phyloP scores from a whole-genome alignment of 2,888 invertebrate genomes.

The Morpho helenor region DNA sequence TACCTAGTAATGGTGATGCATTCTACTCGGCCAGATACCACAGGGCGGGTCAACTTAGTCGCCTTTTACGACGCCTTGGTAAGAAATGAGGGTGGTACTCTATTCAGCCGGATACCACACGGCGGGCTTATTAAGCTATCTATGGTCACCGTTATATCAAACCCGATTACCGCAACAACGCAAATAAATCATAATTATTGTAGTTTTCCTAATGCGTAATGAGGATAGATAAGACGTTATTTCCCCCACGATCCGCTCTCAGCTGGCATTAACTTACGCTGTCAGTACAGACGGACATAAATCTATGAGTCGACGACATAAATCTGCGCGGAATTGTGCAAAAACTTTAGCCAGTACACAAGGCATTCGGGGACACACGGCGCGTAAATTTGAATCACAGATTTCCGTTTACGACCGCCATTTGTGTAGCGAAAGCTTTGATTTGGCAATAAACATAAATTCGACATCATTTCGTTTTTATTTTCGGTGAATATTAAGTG shows the following conservation, averaged over 20 bases:
- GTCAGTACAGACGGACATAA: slow-evolving; percentile 45
- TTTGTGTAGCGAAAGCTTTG: slow-evolving; percentile 11
- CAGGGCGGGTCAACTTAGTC: no score
- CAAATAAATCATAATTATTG: slow-evolving; percentile 24
- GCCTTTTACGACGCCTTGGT: no score
- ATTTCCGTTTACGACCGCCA: slow-evolving; percentile 13
- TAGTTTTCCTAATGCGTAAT: slow-evolving; percentile 19
- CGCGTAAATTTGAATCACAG: slow-evolving; percentile 14
- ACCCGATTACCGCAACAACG: slow-evolving; percentile 17
- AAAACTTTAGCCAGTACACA: slow-evolving; percentile 40
- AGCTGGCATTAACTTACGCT: slow-evolving; percentile 35
- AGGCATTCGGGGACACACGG: slow-evolving; percentile 30
- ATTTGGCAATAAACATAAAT: slow-evolving; percentile 19
- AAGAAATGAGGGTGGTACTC: no score
- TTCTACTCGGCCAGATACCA: no score
- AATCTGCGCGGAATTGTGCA: slow-evolving; percentile 47
- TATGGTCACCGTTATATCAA: slow-evolving; percentile 12
- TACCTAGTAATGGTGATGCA: no score
- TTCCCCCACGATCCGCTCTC: slow-evolving; percentile 14
- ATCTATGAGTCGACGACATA: slow-evolving; percentile 43
- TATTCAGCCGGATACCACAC: no score
- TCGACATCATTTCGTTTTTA: slow-evolving; percentile 7
- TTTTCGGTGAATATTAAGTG: slow-evolving; percentile 12
- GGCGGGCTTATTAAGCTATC: no score
- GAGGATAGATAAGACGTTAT: slow-evolving; percentile 21